Base-by-base conservation (phyloP, 2,113 vertebrate genomes). In the Pterocles gutturalis region DNA sequence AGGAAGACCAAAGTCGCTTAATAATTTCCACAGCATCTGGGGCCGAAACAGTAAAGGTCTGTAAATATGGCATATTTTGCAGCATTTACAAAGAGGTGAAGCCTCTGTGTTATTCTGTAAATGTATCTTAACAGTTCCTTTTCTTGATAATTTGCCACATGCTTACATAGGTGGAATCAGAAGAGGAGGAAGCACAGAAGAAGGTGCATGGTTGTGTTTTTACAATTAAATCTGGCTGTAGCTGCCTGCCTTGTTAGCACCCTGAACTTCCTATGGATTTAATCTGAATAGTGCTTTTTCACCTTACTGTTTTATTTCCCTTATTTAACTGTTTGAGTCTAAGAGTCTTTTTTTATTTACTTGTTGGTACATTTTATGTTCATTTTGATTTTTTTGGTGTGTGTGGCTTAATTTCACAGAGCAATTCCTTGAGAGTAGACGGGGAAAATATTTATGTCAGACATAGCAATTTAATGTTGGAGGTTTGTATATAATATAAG, bases 381-480 rank as follows among this genome's bases (percentile, higher is more conserved):
- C 54, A 60, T 95, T 93, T 76, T 87, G 55, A 78, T 48, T 57
- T 51, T 93, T 33, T 58, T 76, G 90, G 38, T 97, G 26, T 97
- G 83, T 98, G 95, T 98, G 97, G 95, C 97, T 99, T 98, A 96
- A 98, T 97, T 99, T 98, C 98, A 98, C 99, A 99, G 99, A 99
- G 98, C 98, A 99, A 98, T 98, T 98, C 98, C 97, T 97, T 99
- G 99, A 99, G 99, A 99, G 98, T 99, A 99, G 98, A 99, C 98
- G 99, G 99, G 98, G 99, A 99, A 98, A 99, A 99, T 99, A 99
- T 99, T 99, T 99, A 99, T 99, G 99, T 99, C 99, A 99, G 99
- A 99, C 99, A 99, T 99, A 99, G 99, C 99, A 99, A 99, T 99
- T 99, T 99, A 99, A 99, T 99, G 99, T 99, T 99, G 99, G 99